Conservation (phyloP, 2,888 invertebrate genomes). For the Agrochola macilenta region DNA sequence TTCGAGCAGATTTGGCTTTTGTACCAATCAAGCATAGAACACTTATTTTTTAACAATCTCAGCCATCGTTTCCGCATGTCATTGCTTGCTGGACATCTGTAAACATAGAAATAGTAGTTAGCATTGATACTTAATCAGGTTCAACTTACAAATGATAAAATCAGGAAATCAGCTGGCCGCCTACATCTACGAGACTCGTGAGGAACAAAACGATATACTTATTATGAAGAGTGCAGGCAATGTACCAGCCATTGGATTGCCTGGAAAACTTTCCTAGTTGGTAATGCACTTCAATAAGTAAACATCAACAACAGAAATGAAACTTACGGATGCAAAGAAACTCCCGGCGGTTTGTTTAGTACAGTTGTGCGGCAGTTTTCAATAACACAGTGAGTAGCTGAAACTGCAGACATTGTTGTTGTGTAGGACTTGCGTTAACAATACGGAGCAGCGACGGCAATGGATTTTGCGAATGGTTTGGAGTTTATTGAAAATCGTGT, state of each 20-base stretch:
- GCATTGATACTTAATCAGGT: neutral
- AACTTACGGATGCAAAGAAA: conserved; percentile 82
- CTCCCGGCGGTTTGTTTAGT: conserved; percentile 79
- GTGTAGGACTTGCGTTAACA: neutral
- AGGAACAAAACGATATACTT: neutral
- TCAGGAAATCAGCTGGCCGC: neutral
- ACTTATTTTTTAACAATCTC: conserved; percentile 79
- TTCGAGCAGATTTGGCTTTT: conserved; percentile 84
- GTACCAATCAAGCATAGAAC: conserved; percentile 80
- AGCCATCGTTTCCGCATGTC: conserved; percentile 85
- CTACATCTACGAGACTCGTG: neutral
- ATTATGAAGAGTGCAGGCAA: neutral
- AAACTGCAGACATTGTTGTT: conserved; percentile 66
- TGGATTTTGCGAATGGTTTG: neutral
- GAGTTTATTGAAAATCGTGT: neutral
- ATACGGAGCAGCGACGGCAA: neutral
- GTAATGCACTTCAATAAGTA: neutral
- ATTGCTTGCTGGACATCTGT: conserved; percentile 78
- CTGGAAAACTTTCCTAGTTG: neutral
- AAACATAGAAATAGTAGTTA: conserved; percentile 34
- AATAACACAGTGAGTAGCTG: conserved; percentile 78
- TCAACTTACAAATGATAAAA: neutral
- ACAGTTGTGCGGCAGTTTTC: conserved; percentile 81
- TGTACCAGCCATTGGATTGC: neutral
- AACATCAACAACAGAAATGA: neutral